Base-by-base conservation (phyloP, 2,113 vertebrate species). In the Rhipidura dahli region DNA sequence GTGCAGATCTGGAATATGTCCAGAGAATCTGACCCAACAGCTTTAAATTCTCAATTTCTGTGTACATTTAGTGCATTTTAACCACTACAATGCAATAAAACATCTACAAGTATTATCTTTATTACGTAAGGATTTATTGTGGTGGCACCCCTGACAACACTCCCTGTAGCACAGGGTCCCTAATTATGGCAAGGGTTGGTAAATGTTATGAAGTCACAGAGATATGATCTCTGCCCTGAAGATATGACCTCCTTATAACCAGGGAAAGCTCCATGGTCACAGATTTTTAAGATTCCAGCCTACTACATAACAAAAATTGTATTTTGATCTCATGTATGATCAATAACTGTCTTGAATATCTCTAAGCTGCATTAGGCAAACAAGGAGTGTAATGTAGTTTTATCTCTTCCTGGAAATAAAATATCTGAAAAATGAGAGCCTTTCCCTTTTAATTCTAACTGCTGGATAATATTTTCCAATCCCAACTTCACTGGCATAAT, bases 401-500 rank as follows among this genome's bases (percentile, higher is more conserved):
- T 89, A 94, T 61, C 22, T 59, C 33, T 93, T 77, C 18, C 44
- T 40, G 44, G 87, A 90, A 94, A 96, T 71, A 83, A 89, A 95
- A 53, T 65, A 87, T 16, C 17, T 92, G 40, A 78, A 82, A 90
- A 93, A 87, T 63, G 7, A 93, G 61, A 64, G 37, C 27, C 44
- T 87, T 93, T 93, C 23, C 50, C 51, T 93, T 95, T 68, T 49
- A 87, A 68, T 72, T 87, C 57, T 76, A 83, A 82, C 76, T 82
- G 61, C 39, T 82, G 76, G 47, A 72, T 91, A 97, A 90, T 89
- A 93, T 95, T 97, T 97, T 97, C 94, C 95, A 96, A 69, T 59
- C 45, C 33, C 28, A 78, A 88, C 51, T 91, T 96, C 75, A 87
- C 3, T 56, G 76, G 75, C 17, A 44, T 94, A 96, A 96, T 95